Conservation (phyloP, 2,113 vertebrate species). For the Marmota monax region DNA sequence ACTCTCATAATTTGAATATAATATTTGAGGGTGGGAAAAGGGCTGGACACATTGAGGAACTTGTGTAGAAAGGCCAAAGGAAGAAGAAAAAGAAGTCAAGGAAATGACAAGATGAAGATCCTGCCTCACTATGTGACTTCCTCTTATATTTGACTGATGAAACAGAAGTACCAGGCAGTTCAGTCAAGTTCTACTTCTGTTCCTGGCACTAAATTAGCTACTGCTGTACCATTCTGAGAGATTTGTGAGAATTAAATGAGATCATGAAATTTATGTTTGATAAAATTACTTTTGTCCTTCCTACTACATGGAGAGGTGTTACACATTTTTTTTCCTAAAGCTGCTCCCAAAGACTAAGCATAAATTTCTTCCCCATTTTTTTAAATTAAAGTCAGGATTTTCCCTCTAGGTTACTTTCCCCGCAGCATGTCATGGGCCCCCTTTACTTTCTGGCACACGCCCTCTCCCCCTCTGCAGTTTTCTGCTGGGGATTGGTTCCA, state of each 20-base stretch:
- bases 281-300: neutral
- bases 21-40: neutral
- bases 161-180: neutral
- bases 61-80: neutral
- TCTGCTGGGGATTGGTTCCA: neutral
- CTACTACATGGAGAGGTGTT: neutral
- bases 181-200: neutral
- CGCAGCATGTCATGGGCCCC: fast-evolving
- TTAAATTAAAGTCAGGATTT: neutral
- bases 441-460: fast-evolving
- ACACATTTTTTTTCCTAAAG: neutral
- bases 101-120: neutral
- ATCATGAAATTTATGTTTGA: neutral
- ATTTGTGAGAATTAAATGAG: neutral
- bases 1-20: neutral
- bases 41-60: neutral
- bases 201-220: neutral
- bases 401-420: neutral
- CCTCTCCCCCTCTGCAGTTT: neutral
- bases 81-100: neutral
- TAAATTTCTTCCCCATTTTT: neutral
- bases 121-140: neutral
- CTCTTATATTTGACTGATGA: neutral
- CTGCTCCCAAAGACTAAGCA: neutral
- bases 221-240: neutral